phyloP scores from a whole-genome alignment of 1,140 invertebrate species.

The Calosoma granatense region DNA sequence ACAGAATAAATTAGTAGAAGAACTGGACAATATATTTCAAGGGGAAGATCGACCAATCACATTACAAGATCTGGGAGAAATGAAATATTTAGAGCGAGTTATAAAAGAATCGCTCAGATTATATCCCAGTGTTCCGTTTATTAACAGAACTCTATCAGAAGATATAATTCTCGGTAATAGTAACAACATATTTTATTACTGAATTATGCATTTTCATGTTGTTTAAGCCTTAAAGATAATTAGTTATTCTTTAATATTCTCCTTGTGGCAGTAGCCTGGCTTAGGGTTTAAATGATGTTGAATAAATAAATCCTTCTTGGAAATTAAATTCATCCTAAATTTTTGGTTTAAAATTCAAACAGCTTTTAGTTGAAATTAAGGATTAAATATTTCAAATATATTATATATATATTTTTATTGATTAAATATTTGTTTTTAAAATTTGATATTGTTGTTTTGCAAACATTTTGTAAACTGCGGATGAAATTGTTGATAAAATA shows the following conservation, averaged over 20 bases:
- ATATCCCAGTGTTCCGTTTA: conserved; percentile 63
- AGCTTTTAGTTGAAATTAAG: too few species aligned
- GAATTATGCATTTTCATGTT: neutral
- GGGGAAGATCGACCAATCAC: conserved; percentile 41
- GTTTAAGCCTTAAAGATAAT: neutral
- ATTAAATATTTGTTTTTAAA: too few species aligned
- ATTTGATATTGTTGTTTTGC: too few species aligned
- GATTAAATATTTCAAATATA: too few species aligned
- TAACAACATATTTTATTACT: conserved; percentile 4
- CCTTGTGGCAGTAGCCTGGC: too few species aligned
- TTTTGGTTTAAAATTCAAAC: too few species aligned
- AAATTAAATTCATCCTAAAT: too few species aligned
- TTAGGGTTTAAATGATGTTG: too few species aligned
- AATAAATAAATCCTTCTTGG: too few species aligned
- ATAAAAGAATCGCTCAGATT: conserved; percentile 58
- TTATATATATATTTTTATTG: too few species aligned
- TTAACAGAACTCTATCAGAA: conserved; percentile 48
- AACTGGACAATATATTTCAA: conserved; percentile 52
- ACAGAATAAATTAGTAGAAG: conserved; percentile 43
- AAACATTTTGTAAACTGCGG: too few species aligned
- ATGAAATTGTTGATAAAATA: too few species aligned
- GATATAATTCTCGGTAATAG: conserved; percentile 44
- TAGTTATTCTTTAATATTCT: neutral
- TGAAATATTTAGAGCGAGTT: conserved; percentile 64
- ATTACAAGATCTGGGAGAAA: conserved; percentile 49